Conservation (phyloP, 1,140 invertebrate genomes). For the Neocloeon triangulifer region DNA sequence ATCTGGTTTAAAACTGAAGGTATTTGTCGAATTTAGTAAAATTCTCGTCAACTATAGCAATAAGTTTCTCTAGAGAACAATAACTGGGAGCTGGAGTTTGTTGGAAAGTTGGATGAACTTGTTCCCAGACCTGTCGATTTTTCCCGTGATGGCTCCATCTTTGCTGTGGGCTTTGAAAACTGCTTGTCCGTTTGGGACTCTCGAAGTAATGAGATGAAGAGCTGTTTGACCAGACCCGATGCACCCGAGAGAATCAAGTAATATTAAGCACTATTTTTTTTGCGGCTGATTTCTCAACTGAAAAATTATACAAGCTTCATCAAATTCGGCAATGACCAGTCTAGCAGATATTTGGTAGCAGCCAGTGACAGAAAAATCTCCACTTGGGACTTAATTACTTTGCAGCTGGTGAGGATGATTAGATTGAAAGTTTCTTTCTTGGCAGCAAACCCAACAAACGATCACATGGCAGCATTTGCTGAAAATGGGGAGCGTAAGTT, state of each 20-base stretch:
- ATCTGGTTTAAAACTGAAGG: conserved; percentile 29
- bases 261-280: conserved; percentile 1
- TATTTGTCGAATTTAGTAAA: neutral
- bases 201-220: conserved; percentile 26
- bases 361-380: conserved; percentile 27
- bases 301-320: conserved; percentile 27
- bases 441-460: conserved; percentile 30
- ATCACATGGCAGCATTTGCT: conserved; percentile 39
- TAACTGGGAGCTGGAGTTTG: conserved; percentile 43
- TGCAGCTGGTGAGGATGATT: conserved; percentile 32
- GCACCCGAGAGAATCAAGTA: conserved; percentile 2
- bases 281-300: too few relatives aligned
- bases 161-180: conserved; percentile 43
- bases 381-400: conserved; percentile 48
- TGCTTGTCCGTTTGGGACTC: conserved; percentile 45
- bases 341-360: conserved; percentile 36
- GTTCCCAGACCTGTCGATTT: conserved; percentile 31
- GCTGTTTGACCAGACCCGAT: conserved; percentile 14
- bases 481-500: conserved; percentile 29
- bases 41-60: too few relatives aligned
- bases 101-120: conserved; percentile 35
- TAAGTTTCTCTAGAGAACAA: conserved; percentile 18
- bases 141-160: conserved; percentile 51
- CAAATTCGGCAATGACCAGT: conserved; percentile 36
- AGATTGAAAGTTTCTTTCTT: conserved; percentile 24